Conservation (phyloP, 2,888 invertebrate genomes). For the Xanthia togata region DNA sequence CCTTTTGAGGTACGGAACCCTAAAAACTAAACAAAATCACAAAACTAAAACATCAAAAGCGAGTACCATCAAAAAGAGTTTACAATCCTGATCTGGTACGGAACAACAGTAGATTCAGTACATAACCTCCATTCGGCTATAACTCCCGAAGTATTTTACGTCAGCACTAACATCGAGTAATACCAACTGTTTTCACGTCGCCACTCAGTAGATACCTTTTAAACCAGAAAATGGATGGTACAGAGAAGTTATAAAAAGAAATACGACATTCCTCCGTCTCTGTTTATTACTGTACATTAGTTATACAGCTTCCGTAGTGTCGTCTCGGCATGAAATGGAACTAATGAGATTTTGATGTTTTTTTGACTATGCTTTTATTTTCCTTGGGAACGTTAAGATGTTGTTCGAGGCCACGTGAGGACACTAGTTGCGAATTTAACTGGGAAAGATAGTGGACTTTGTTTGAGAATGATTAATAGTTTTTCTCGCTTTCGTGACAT, state of each 20-base stretch:
- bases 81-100: conserved; percentile 32
- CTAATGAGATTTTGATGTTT: conserved; percentile 91
- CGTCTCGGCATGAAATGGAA: conserved; percentile 90
- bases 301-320: conserved; percentile 90
- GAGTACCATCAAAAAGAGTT: conserved; percentile 14
- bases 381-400: conserved; percentile 82
- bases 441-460: conserved; percentile 45
- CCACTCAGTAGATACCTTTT: conserved; percentile 82
- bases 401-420: conserved; percentile 75
- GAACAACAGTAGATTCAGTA: conserved; percentile 44
- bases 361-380: conserved; percentile 90
- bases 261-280: conserved; percentile 88
- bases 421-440: conserved; percentile 66
- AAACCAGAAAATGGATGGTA: conserved; percentile 87
- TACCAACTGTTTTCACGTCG: conserved; percentile 71
- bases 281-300: conserved; percentile 90
- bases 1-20: too few relatives aligned
- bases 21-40: background rate
- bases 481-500: background rate
- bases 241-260: conserved; percentile 89
- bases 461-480: conserved; percentile 39
- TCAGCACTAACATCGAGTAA: conserved; percentile 66
- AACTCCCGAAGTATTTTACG: conserved; percentile 63
- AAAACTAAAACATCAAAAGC: conserved; percentile 14
- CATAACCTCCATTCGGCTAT: conserved; percentile 46